phyloP scores from a whole-genome alignment of 1,140 invertebrate genomes.

The Atopsyche davidsoni region DNA sequence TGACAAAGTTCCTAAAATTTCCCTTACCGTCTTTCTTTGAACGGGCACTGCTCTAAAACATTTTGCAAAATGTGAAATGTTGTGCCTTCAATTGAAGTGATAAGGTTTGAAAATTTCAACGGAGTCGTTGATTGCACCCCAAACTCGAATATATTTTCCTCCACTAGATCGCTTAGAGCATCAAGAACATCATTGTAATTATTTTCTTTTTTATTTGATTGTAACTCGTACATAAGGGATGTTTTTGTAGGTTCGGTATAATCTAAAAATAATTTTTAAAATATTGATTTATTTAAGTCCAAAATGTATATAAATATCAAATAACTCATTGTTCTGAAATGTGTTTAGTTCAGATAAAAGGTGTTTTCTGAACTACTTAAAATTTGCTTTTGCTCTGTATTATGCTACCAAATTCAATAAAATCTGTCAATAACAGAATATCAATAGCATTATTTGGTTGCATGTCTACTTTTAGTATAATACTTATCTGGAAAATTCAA shows the following conservation, averaged over 20 bases:
- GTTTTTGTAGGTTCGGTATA: too few species aligned
- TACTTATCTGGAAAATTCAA: not conserved
- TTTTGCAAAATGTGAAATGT: slow-evolving; percentile 2
- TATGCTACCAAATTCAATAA: too few species aligned
- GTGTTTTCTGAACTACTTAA: too few species aligned
- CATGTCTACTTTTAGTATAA: too few species aligned
- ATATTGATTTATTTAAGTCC: too few species aligned
- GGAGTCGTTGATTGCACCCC: not conserved
- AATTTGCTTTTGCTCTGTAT: too few species aligned
- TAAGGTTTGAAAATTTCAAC: not conserved
- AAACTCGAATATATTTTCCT: not conserved
- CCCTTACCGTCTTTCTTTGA: not conserved
- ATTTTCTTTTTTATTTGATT: not conserved
- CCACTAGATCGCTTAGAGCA: not conserved
- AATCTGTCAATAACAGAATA: too few species aligned
- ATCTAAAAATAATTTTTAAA: too few species aligned
- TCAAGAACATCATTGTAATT: not conserved
- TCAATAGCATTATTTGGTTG: slow-evolving; percentile 1
- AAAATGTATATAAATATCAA: too few species aligned
- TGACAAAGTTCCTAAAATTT: not conserved
- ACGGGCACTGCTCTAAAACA: not conserved
- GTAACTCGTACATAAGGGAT: too few species aligned
- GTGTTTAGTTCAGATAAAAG: too few species aligned
- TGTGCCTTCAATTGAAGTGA: not conserved
- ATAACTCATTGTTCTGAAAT: too few species aligned